A percentile compares a stretch with the other conserved stretches of the same genome.
These are phyloP conservation scores for Fregata magnificens DNA, from an alignment of 2,113 vertebrate species.

Conservation along the genomic window DNA sequence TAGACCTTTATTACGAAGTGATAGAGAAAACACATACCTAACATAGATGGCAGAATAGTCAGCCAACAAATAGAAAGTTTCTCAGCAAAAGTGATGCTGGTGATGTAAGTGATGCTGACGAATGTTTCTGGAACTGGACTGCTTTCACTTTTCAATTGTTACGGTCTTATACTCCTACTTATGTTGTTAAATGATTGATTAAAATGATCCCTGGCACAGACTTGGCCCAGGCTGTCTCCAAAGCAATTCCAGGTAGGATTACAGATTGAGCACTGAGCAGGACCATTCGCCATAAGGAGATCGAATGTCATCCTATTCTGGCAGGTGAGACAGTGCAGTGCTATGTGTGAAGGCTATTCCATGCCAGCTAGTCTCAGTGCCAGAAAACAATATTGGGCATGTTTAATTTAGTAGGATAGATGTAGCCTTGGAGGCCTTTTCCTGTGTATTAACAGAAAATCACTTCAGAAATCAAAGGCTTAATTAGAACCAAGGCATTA, in stretches of 20 bases:
- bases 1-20: background rate
- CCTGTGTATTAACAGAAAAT: slow-evolving; percentile 19
- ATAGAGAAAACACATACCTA: background rate
- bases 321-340: background rate
- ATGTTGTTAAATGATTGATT: background rate
- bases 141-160: background rate
- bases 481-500: slow-evolving; percentile 15
- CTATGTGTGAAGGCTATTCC: background rate
- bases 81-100: background rate
- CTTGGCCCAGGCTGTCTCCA: background rate
- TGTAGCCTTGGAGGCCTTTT: background rate
- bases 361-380: background rate
- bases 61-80: background rate
- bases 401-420: slow-evolving; percentile 29
- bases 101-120: background rate
- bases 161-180: background rate
- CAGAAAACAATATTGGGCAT: background rate
- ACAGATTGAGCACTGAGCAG: background rate
- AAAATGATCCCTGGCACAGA: background rate
- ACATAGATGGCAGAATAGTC: background rate
- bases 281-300: background rate
- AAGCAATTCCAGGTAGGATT: background rate
- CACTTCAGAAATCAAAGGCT: slow-evolving; percentile 19
- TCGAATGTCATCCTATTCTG: background rate
- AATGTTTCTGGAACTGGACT: background rate